Percentiles rank a stretch among this genome's conserved stretches.
These are phyloP conservation scores for Noctua comes DNA, from an alignment of 2,888 invertebrate genomes.

Conservation along the genomic window DNA sequence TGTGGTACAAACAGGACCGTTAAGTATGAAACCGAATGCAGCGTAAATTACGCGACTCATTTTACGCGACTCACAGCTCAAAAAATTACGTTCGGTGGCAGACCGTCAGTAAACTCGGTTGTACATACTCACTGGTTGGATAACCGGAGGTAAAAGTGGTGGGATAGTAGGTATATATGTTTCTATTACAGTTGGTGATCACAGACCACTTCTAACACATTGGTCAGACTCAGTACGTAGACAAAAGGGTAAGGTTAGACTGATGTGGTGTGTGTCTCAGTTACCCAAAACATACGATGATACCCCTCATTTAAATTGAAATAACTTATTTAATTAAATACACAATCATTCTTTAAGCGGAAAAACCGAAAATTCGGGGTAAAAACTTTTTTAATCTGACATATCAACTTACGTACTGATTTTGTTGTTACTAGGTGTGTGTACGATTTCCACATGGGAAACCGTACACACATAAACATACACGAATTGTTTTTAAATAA, in stretches of 20 bases:
- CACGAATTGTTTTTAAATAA: too few relatives aligned
- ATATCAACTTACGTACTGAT: background rate
- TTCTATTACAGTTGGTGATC: background rate
- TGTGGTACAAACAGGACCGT: too few relatives aligned
- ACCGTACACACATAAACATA: background rate
- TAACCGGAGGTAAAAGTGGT: background rate
- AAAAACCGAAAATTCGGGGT: background rate
- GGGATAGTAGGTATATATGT: background rate
- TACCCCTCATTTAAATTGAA: constrained; percentile 14
- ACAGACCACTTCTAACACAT: background rate
- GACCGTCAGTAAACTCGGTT: too few relatives aligned
- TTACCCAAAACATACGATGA: constrained; percentile 1
- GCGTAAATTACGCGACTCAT: too few relatives aligned
- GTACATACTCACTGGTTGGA: background rate
- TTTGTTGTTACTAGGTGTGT: background rate
- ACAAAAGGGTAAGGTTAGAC: background rate
- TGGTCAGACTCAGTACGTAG: too few relatives aligned
- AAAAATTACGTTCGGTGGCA: too few relatives aligned
- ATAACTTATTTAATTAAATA: constrained; percentile 53
- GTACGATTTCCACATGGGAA: background rate
- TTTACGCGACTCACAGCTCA: too few relatives aligned
- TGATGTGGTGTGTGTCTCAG: background rate
- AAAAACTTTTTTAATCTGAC: constrained; percentile 48
- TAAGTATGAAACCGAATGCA: too few relatives aligned
- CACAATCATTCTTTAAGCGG: constrained; percentile 6